phyloP scores from a whole-genome alignment of 2,113 vertebrate genomes.

The Bubo blakistoni region DNA sequence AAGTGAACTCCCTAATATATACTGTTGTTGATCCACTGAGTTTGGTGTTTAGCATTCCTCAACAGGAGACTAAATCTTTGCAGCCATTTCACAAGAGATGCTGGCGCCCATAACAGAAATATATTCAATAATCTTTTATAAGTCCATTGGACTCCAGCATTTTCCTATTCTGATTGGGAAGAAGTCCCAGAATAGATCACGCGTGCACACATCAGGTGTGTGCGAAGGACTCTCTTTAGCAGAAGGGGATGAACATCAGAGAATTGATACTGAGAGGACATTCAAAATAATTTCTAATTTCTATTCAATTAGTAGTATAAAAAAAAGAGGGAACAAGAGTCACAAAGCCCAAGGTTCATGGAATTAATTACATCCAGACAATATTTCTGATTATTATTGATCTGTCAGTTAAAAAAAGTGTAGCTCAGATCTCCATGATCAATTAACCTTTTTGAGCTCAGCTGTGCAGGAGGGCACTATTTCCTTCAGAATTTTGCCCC shows the following conservation, averaged over 20 bases:
- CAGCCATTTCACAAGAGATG: conserved; percentile 73
- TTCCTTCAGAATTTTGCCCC: background rate
- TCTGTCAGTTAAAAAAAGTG: background rate
- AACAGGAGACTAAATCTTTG: conserved; percentile 76
- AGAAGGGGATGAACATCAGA: background rate
- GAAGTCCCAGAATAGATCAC: background rate
- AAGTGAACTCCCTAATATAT: conserved; percentile 78
- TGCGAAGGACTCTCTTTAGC: background rate
- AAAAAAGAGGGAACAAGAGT: background rate
- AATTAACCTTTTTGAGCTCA: background rate
- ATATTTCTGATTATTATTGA: background rate
- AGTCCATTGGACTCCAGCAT: background rate
- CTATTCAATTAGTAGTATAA: background rate
- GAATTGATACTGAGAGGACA: background rate
- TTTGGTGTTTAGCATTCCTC: conserved; percentile 81
- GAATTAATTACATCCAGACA: background rate
- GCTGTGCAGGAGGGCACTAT: background rate
- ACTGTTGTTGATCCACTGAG: conserved; percentile 73
- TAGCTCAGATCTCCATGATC: background rate
- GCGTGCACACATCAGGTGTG: background rate
- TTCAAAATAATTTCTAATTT: background rate
- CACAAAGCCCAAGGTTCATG: background rate
- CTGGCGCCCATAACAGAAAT: conserved; percentile 75
- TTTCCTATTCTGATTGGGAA: background rate
- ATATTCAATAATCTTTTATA: conserved; percentile 63